Evolutionary conservation across 2,113 vertebrate genomes (phyloP), one percentile per base, ranked within the genome.

Genomic region (Periophthalmus modestus): DNA sequence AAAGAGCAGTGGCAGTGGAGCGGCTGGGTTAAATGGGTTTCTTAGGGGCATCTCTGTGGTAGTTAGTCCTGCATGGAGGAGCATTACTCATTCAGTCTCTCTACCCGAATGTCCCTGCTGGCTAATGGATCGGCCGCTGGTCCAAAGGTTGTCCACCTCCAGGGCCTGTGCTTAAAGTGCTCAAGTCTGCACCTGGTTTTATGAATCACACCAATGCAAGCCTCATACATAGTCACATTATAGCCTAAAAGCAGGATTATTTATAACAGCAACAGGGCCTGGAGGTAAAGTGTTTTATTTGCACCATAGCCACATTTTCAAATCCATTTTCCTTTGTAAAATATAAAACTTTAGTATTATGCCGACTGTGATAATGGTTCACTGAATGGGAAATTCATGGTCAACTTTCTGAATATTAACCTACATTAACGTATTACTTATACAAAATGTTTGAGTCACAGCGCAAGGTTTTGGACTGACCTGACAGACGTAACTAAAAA

Each of bases 51-150:
- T 76, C 75, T 81, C 73, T 66, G 12, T 78, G 83, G 79, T 78
- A 82, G 81, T 80, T 79, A 79, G 75, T 82, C 67, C 55, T 59
- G 79, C 77, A 73, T 71, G 63, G 68, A 71, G 65, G 75, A 82
- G 78, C 80, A 86, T 89, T 85, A 89, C 81, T 87, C 86, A 87
- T 82, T 79, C 69, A 83, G 34, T 78, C 74, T 55, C 82, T 75
- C 78, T 55, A 70, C 66, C 69, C 69, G 69, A 82, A 75, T 81
- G 71, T 36, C 72, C 75, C 72, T 68, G 76, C 82, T 85, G 79
- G 75, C 75, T 81, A 86, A 85, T 85, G 79, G 80, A 86, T 90
- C 87, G 82, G 69, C 79, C 75, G 76, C 52, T 74, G 81, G 82
- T 87, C 79, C 74, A 63, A 81, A 89, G 36, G 47, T 73, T 12